phyloP scores from a whole-genome alignment of 2,888 invertebrate genomes.

The Subacronicta megacephala region DNA sequence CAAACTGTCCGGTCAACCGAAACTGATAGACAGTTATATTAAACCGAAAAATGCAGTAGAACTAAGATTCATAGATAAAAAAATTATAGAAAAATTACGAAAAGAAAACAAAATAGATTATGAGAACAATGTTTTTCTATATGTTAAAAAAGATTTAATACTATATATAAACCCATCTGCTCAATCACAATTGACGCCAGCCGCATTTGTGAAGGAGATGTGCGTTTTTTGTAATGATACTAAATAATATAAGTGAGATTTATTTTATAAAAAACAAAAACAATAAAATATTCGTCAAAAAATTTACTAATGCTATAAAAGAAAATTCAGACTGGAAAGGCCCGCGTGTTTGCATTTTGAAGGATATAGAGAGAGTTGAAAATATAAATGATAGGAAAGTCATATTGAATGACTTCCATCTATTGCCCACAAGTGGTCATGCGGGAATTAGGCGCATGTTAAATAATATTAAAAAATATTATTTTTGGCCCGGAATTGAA shows the following conservation, averaged over 20 bases:
- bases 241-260: neutral
- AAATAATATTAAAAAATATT: constrained; percentile 12
- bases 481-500: constrained; percentile 2
- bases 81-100: neutral
- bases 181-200: constrained; percentile 4
- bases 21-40: neutral
- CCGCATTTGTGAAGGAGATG: constrained; percentile 3
- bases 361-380: neutral
- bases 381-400: neutral
- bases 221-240: too few species aligned
- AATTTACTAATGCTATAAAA: neutral
- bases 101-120: neutral
- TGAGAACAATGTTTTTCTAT: neutral
- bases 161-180: neutral
- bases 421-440: constrained; percentile 17
- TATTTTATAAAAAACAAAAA: neutral
- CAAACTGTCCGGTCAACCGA: neutral
- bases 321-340: neutral
- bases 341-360: neutral
- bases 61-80: neutral
- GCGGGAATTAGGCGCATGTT: constrained; percentile 9
- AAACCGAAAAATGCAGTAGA: neutral
- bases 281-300: neutral
- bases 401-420: constrained; percentile 20
- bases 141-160: neutral